Evolutionary conservation across 2,888 invertebrate species (phyloP).

Genomic region (Morpho helenor): DNA sequence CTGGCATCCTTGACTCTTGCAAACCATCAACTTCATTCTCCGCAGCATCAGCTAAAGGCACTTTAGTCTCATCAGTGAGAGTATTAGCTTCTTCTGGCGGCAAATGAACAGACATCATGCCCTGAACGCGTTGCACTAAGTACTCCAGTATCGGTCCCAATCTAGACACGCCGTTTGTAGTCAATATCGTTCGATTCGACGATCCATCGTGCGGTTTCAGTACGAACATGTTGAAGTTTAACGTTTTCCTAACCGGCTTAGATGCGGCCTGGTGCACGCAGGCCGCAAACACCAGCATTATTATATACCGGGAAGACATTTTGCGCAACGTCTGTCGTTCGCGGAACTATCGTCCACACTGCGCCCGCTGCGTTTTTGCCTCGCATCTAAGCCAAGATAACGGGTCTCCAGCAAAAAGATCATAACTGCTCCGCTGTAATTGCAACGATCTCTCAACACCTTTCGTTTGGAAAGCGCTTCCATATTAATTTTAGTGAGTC

Average conservation of each 20-base stretch:
- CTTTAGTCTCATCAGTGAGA: slow-evolving; percentile 28
- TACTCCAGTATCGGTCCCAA: slow-evolving; percentile 85
- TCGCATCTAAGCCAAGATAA: slow-evolving; percentile 68
- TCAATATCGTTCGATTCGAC: slow-evolving; percentile 48
- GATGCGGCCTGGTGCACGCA: slow-evolving; percentile 44
- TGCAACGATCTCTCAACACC: slow-evolving; percentile 68
- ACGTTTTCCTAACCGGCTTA: slow-evolving; percentile 57
- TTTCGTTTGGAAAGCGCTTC: slow-evolving; percentile 75
- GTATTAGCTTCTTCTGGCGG: slow-evolving; percentile 72
- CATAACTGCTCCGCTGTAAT: slow-evolving; percentile 68
- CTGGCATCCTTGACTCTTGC: slow-evolving; percentile 64
- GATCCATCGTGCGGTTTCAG: slow-evolving; percentile 55
- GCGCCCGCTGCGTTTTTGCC: slow-evolving; percentile 59
- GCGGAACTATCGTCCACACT: slow-evolving; percentile 54
- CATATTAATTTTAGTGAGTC: slow-evolving; percentile 65
- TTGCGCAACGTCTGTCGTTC: slow-evolving; percentile 48
- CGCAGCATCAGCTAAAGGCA: slow-evolving; percentile 51
- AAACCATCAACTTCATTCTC: slow-evolving; percentile 71
- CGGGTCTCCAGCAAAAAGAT: slow-evolving; percentile 75
- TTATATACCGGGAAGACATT: slow-evolving; percentile 45
- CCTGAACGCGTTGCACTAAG: slow-evolving; percentile 84
- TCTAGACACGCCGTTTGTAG: slow-evolving; percentile 69
- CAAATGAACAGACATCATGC: slow-evolving; percentile 83
- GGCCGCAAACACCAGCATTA: slow-evolving; percentile 48
- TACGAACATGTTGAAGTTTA: slow-evolving; percentile 72